These are phyloP conservation scores for Scleropages formosus DNA, from an alignment of 2,797 vertebrate genomes.

Conservation along the genomic window DNA sequence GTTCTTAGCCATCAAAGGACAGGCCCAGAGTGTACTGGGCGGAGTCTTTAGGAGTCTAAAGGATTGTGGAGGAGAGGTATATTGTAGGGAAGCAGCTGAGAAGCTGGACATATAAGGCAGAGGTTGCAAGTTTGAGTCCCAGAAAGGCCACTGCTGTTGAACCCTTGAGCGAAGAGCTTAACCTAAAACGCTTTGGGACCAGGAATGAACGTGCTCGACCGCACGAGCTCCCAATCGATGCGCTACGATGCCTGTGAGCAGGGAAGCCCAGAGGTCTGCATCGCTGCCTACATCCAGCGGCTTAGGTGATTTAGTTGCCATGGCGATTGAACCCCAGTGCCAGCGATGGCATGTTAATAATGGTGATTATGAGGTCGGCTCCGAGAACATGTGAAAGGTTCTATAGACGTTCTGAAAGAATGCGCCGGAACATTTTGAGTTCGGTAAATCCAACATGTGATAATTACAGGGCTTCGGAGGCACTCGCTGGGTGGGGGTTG, in stretches of 20 bases:
- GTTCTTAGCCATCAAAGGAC: neutral
- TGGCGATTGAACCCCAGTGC: slow-evolving; percentile 67
- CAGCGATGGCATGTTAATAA: slow-evolving; percentile 65
- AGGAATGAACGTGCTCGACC: too few species aligned
- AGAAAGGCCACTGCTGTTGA: too few species aligned
- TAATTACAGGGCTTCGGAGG: slow-evolving; percentile 24
- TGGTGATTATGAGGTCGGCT: slow-evolving; percentile 64
- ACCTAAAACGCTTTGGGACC: too few species aligned
- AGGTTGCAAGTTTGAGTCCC: neutral
- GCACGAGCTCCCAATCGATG: too few species aligned
- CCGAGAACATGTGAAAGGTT: slow-evolving; percentile 56
- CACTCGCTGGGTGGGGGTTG: neutral
- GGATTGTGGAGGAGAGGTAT: neutral
- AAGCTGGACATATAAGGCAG: too few species aligned
- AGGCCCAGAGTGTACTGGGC: neutral
- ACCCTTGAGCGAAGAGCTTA: too few species aligned
- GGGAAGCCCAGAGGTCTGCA: slow-evolving; percentile 42
- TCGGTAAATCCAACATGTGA: slow-evolving; percentile 25
- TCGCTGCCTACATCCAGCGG: slow-evolving; percentile 53
- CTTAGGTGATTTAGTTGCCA: slow-evolving; percentile 67
- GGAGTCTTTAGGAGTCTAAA: slow-evolving; percentile 4
- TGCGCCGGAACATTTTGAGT: slow-evolving; percentile 45
- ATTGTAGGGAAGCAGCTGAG: too few species aligned
- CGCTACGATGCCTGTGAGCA: neutral
- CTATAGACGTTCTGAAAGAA: slow-evolving; percentile 48